These are phyloP conservation scores for Carlito syrichta DNA, from an alignment of 2,113 vertebrate genomes.

Conservation along the genomic window DNA sequence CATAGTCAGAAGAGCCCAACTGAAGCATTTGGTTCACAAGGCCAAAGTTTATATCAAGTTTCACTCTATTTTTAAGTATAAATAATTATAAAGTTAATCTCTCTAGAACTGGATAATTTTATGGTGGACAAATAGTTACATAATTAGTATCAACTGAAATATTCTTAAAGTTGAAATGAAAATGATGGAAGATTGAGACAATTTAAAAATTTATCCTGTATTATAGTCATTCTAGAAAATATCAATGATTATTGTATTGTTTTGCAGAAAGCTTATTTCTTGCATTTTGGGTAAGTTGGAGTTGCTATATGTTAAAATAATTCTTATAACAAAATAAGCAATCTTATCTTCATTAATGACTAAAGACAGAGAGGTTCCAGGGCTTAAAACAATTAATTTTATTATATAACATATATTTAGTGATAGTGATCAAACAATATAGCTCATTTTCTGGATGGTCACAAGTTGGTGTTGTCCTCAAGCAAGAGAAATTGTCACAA, in stretches of 20 bases:
- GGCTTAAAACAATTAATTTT: not conserved
- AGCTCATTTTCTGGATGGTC: not conserved
- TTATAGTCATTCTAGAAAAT: not conserved
- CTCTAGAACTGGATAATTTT: not conserved
- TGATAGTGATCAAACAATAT: not conserved
- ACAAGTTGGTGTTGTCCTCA: not conserved
- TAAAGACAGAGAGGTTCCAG: not conserved
- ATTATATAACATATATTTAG: not conserved
- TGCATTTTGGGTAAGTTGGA: not conserved
- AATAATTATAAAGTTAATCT: not conserved
- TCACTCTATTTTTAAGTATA: not conserved
- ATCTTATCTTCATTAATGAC: not conserved
- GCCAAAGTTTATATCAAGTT: not conserved
- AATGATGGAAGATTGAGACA: not conserved
- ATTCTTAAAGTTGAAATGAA: not conserved
- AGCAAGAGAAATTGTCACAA: constrained; percentile 3
- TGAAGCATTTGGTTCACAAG: not conserved
- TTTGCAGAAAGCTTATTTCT: not conserved
- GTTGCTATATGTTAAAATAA: not conserved
- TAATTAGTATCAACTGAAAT: not conserved
- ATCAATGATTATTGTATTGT: not conserved
- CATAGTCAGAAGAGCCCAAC: not conserved
- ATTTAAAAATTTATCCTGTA: not conserved
- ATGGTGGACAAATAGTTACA: not conserved
- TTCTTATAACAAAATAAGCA: not conserved